Conservation (phyloP, 2,888 invertebrate genomes). For the Eretmocerus hayati region DNA sequence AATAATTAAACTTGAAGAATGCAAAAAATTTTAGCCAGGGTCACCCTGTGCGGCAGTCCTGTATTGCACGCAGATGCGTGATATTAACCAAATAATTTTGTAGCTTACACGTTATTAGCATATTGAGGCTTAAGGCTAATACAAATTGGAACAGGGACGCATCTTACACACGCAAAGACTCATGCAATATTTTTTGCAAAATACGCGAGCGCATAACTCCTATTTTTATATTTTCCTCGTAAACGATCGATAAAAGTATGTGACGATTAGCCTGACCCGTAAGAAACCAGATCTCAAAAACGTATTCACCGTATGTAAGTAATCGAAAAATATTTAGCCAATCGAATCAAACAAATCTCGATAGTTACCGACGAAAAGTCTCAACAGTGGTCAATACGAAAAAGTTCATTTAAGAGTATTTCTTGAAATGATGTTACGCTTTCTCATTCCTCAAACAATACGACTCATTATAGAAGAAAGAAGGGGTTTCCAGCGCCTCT, state of each 20-base stretch:
- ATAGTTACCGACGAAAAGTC: slow-evolving; percentile 2
- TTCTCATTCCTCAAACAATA: too few relatives aligned
- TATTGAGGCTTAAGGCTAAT: slow-evolving; percentile 17
- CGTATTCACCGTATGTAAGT: too few relatives aligned
- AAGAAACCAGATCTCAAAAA: slow-evolving; percentile 8
- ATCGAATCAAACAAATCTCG: slow-evolving; percentile 6
- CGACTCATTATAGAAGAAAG: too few relatives aligned
- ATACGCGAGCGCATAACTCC: slow-evolving; percentile 16
- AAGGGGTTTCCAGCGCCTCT: too few relatives aligned
- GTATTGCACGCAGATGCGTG: slow-evolving; percentile 15
- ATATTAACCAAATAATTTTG: slow-evolving; percentile 24
- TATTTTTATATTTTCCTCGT: slow-evolving; percentile 21
- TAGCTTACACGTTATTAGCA: slow-evolving; percentile 18
- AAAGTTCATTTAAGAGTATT: neutral
- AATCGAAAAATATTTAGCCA: too few relatives aligned
- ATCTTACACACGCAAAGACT: slow-evolving; percentile 18
- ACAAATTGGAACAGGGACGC: slow-evolving; percentile 15
- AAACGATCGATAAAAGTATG: slow-evolving; percentile 12
- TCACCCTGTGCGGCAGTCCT: slow-evolving; percentile 12
- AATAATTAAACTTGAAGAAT: neutral
- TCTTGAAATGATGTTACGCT: too few relatives aligned
- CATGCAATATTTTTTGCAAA: slow-evolving; percentile 20
- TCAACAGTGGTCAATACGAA: neutral
- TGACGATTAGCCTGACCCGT: slow-evolving; percentile 7
- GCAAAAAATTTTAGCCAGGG: slow-evolving; percentile 6